These are phyloP conservation scores for Huso huso DNA, from an alignment of 2,797 vertebrate species.

Conservation along the genomic window DNA sequence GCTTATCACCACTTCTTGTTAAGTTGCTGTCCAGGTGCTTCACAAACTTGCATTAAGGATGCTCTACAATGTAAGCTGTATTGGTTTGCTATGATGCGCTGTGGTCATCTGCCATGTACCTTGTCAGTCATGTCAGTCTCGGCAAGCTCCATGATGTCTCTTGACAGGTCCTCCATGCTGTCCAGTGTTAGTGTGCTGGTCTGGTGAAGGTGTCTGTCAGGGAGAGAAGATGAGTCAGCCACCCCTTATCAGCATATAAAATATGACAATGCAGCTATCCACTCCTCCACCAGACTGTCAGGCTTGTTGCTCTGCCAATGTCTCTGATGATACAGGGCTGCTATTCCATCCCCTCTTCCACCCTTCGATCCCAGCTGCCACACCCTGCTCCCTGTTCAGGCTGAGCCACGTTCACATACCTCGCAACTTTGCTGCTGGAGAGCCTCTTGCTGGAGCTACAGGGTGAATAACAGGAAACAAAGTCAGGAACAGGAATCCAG, in stretches of 20 bases:
- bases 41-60: no score
- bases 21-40: no score
- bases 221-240: not conserved
- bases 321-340: no score
- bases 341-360: no score
- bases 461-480: conserved; percentile 63
- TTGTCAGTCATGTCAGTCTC: conserved; percentile 94
- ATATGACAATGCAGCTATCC: no score
- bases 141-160: conserved; percentile 64
- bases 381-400: not conserved
- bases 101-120: conserved; percentile 45
- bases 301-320: no score
- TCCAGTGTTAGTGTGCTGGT: conserved; percentile 70
- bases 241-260: no score
- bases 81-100: no score
- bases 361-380: no score
- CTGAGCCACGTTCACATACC: conserved; percentile 54
- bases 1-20: no score
- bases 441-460: conserved; percentile 84
- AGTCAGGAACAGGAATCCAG: conserved; percentile 58
- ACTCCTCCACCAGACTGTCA: no score
- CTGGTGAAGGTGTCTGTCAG: conserved; percentile 79
- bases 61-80: no score
- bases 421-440: conserved; percentile 92
- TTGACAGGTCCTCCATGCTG: conserved; percentile 72